Percentiles rank a stretch among this genome's conserved stretches.
Evolutionary conservation across 1,140 invertebrate species (phyloP).

Genomic region (Cephus cinctus): DNA sequence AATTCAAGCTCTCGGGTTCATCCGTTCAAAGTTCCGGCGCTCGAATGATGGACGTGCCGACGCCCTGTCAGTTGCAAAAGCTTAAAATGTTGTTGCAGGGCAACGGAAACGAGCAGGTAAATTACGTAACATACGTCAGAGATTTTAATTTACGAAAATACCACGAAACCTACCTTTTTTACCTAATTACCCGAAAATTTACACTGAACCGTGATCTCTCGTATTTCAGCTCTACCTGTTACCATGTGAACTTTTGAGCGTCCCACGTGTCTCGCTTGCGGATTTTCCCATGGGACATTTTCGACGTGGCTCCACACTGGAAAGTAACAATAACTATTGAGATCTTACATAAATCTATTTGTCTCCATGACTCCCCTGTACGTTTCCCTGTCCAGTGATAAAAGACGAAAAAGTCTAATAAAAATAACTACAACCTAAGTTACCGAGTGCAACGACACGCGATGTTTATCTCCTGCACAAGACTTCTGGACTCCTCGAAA

Average conservation of each 20-base stretch:
- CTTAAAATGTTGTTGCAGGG: conserved; percentile 56
- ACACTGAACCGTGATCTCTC: too few species aligned
- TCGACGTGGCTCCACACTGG: neutral
- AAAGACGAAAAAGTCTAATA: too few species aligned
- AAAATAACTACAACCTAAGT: too few species aligned
- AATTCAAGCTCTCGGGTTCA: conserved; percentile 28
- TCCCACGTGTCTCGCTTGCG: neutral
- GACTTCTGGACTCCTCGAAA: too few species aligned
- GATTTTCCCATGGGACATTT: neutral
- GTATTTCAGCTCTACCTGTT: conserved; percentile 9
- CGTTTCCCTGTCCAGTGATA: too few species aligned
- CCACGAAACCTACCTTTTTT: too few species aligned
- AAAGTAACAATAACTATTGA: neutral
- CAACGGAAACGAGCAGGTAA: conserved; percentile 53
- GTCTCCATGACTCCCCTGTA: neutral
- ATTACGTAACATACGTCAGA: conserved; percentile 7
- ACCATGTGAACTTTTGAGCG: conserved; percentile 12
- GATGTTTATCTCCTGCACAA: too few species aligned
- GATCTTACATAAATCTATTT: neutral
- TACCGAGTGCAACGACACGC: too few species aligned
- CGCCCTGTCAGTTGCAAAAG: conserved; percentile 54
- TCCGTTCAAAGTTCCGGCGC: neutral
- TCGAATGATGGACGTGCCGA: conserved; percentile 17
- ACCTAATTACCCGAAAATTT: too few species aligned
- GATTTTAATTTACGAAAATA: neutral